These are phyloP conservation scores for Otocyon megalotis DNA, from an alignment of 2,113 vertebrate species.

Conservation along the genomic window DNA sequence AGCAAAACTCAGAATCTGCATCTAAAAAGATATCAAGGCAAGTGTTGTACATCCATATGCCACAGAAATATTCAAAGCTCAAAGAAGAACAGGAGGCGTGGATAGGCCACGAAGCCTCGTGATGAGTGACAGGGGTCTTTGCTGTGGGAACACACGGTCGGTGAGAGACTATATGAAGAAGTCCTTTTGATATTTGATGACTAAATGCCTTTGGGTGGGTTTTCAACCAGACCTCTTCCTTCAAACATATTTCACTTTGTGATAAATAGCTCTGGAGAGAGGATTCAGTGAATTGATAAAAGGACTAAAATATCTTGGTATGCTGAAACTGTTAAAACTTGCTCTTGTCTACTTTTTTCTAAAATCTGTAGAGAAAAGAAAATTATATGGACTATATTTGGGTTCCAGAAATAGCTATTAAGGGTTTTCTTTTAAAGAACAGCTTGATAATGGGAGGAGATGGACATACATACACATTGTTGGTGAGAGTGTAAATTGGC, in stretches of 20 bases:
- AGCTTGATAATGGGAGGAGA: conserved; percentile 47
- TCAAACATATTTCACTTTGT: conserved; percentile 34
- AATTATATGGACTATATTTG: neutral
- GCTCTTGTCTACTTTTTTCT: neutral
- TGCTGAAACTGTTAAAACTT: conserved; percentile 20
- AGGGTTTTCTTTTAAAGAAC: conserved; percentile 43
- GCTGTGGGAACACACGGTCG: neutral
- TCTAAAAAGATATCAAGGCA: neutral
- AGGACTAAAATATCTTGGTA: conserved; percentile 46
- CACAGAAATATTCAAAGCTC: neutral
- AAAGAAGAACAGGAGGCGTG: neutral
- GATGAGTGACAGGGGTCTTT: neutral
- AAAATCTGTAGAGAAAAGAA: conserved; percentile 30
- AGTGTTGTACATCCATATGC: conserved; percentile 3
- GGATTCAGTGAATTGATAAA: conserved; percentile 58
- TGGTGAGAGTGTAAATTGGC: conserved; percentile 38
- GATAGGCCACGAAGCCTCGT: neutral
- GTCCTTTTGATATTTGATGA: conserved; percentile 51
- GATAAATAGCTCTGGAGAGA: conserved; percentile 51
- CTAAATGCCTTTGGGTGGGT: conserved; percentile 37
- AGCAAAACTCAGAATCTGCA: neutral
- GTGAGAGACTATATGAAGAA: neutral
- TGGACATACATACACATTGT: neutral
- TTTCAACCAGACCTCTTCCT: conserved; percentile 43
- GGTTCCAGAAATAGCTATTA: conserved; percentile 35